Percentiles rank a stretch among this genome's conserved stretches.
Conservation (phyloP, 2,113 vertebrate genomes). For the Thymallus thymallus region DNA sequence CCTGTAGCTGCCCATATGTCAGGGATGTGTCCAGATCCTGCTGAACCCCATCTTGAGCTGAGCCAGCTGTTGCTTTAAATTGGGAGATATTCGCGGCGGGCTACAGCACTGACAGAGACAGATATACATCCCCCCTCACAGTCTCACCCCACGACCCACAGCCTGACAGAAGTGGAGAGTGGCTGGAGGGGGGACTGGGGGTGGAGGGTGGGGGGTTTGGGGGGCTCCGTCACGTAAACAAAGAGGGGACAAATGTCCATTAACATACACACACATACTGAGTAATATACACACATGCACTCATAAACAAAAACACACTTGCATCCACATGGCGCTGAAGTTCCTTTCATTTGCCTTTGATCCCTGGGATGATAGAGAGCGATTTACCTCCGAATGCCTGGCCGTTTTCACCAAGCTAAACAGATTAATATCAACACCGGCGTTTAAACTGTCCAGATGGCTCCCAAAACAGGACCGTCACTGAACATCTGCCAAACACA, state of each 20-base stretch:
- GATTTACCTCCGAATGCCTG: conserved; percentile 55
- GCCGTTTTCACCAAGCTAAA: conserved; percentile 61
- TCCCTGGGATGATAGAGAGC: conserved; percentile 55
- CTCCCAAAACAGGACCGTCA: conserved; percentile 47
- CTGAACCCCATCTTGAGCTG: conserved; percentile 65
- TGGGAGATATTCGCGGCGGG: conserved; percentile 46
- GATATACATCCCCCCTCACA: not conserved
- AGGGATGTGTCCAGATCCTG: conserved; percentile 72
- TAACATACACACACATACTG: conserved; percentile 34
- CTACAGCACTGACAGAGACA: not conserved
- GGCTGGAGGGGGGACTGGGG: not conserved
- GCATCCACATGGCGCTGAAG: not conserved
- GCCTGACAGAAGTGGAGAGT: not conserved
- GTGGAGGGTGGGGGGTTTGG: not conserved
- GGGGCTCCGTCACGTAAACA: not conserved
- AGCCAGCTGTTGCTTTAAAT: conserved; percentile 71
- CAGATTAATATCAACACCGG: conserved; percentile 79
- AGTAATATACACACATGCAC: conserved; percentile 14
- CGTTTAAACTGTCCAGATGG: conserved; percentile 74
- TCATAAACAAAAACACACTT: conserved; percentile 14
- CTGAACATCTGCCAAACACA: conserved; percentile 49
- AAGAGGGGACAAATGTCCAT: not conserved
- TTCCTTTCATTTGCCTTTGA: conserved; percentile 55
- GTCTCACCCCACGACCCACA: too few species aligned
- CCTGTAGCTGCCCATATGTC: conserved; percentile 50